Base-by-base conservation (phyloP, 2,888 invertebrate species). In the Fragum fragum region DNA sequence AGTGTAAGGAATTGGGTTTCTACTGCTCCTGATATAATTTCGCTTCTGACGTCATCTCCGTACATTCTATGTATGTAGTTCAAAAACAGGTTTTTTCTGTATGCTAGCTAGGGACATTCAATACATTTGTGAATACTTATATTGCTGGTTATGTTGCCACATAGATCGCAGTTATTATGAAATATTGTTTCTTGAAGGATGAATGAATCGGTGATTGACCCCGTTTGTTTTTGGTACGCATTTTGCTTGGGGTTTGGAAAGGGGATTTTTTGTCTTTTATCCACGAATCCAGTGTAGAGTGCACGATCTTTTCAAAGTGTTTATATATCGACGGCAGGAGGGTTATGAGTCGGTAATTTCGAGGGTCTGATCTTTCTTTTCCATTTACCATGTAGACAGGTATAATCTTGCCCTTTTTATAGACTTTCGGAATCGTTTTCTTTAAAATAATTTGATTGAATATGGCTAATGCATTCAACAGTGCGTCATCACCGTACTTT, bases 201-300 rank as follows among this genome's bases (percentile, higher is more conserved):
- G n/a, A 61, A 61, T 9, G 63, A 61, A n/a, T 11, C 63, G 5
- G 28, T 61, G 14, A 61, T 61, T 16, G 63, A 18, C 6, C 63
- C 63, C 6, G 6, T 16, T 6, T 61, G 28, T 32, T 61, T 61
- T 32, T 61, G 63, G n/a, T 61, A 61, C 5, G 63, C 28, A n/a
- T 61, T 61, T 29, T 61, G 63, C 21, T 61, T 11, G 9, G 28
- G 63, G 23, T 61, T 23, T 14, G 63, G 63, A 26, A 61, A 32
- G 6, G 6, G 6, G 28, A 61, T 61, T n/a, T 61, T 16, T 61
- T 29, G 9, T 28, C 32, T 23, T 9, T 9, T 16, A 61, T 26
- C 63, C 63, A 61, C 6, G 28, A 61, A 9, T 6, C 7, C 6
- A 61, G 63, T 16, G 9, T 7, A 26, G 7, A 14, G n/a, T 61